These are phyloP conservation scores for Amia ocellicauda DNA, from an alignment of 2,113 vertebrate genomes.

Conservation along the genomic window DNA sequence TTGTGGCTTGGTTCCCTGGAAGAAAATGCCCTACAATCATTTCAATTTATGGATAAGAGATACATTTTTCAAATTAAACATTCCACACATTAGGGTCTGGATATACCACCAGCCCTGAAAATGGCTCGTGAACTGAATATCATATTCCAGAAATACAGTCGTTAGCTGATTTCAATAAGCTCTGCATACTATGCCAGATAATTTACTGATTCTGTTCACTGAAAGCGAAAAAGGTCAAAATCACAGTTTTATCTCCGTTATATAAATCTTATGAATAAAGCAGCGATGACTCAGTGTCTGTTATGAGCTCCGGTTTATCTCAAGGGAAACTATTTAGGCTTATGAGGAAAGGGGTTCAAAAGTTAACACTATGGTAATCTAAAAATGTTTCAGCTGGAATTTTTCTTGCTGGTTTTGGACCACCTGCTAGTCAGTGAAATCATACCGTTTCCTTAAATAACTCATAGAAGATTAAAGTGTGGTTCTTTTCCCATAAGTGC, in stretches of 20 bases:
- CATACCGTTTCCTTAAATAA: constrained; percentile 13
- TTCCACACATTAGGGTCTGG: no score
- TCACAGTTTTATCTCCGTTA: neutral
- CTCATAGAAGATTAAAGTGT: neutral
- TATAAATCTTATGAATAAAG: neutral
- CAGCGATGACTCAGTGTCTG: neutral
- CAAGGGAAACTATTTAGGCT: constrained; percentile 6
- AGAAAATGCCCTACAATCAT: no score
- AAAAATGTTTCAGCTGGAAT: constrained; percentile 11
- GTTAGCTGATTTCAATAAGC: no score
- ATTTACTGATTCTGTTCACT: no score
- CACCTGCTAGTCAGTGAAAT: constrained; percentile 12
- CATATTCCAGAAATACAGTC: no score
- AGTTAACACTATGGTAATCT: neutral
- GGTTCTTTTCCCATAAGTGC: constrained; percentile 9
- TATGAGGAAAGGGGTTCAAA: neutral
- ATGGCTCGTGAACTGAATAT: no score
- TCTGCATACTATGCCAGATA: no score
- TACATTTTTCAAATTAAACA: no score
- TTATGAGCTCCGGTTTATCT: neutral
- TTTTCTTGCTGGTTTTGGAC: constrained; percentile 5
- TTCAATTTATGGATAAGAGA: no score
- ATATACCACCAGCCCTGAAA: no score
- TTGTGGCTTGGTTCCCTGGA: no score
- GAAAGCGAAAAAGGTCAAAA: neutral